A percentile compares a stretch with the other conserved stretches of the same genome.
These are phyloP conservation scores for Gallinago media DNA, from an alignment of 2,113 vertebrate genomes.

Conservation along the genomic window DNA sequence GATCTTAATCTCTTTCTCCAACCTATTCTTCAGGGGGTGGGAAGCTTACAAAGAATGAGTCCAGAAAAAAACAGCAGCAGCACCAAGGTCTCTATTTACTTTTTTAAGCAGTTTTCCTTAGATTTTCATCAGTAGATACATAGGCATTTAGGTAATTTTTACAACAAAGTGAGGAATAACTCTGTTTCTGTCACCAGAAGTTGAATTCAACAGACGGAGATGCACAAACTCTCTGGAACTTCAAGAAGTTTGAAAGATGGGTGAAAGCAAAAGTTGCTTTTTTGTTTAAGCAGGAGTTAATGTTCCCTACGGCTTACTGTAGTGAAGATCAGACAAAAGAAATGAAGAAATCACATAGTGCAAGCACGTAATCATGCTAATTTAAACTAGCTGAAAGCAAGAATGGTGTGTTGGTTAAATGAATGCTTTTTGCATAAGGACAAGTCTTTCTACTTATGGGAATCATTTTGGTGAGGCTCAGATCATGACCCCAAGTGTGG, in stretches of 20 bases:
- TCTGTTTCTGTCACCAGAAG: background rate
- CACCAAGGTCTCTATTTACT: background rate
- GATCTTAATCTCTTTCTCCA: background rate
- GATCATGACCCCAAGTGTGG: background rate
- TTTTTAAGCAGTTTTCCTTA: background rate
- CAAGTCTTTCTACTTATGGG: background rate
- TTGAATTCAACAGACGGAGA: background rate
- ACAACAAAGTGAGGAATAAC: background rate
- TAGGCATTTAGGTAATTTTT: background rate
- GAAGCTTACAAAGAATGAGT: background rate
- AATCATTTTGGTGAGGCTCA: background rate
- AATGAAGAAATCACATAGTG: background rate
- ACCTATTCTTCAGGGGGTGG: background rate
- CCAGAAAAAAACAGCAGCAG: background rate
- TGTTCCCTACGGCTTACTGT: background rate
- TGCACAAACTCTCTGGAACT: background rate
- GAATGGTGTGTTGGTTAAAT: background rate
- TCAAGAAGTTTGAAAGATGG: background rate
- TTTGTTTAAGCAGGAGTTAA: background rate
- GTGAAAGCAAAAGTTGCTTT: background rate
- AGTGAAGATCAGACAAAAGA: background rate
- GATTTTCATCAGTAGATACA: background rate
- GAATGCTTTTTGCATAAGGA: background rate
- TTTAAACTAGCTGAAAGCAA: background rate
- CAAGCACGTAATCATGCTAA: background rate